Evolutionary conservation across 2,797 vertebrate genomes (phyloP).

Genomic region (Melanotaenia parkinsoni): DNA sequence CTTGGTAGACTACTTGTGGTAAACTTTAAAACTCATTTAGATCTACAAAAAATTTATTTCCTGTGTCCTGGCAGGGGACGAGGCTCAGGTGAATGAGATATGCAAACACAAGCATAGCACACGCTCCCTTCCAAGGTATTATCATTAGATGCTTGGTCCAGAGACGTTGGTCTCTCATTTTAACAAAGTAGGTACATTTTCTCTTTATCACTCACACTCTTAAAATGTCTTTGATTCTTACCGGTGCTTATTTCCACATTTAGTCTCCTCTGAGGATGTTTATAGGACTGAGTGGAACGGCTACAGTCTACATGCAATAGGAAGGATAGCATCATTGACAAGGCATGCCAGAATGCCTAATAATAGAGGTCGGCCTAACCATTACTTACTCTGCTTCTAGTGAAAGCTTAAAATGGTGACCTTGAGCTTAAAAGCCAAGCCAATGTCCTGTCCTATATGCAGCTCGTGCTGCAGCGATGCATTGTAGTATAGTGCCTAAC

Average conservation of each 20-base stretch:
- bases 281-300: conserved; percentile 32
- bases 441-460: conserved; percentile 60
- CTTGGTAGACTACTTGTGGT: background rate
- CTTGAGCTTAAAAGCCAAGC: conserved; percentile 71
- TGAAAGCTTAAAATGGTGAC: conserved; percentile 65
- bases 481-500: conserved; percentile 23
- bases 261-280: conserved; percentile 52
- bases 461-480: conserved; percentile 41
- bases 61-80: conserved; percentile 10
- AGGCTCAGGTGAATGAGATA: conserved; percentile 6
- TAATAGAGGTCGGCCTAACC: conserved; percentile 58
- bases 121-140: background rate
- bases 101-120: conserved; percentile 13
- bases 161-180: background rate
- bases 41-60: background rate
- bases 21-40: conserved; percentile 6
- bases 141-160: background rate
- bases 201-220: conserved; percentile 33
- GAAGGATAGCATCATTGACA: conserved; percentile 37
- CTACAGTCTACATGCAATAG: conserved; percentile 17
- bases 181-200: background rate
- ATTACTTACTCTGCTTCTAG: conserved; percentile 46
- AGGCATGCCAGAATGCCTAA: conserved; percentile 50
- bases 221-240: conserved; percentile 65
- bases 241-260: conserved; percentile 73